Conservation (phyloP, 2,797 vertebrate species). For the Rhinatrema bivittatum region DNA sequence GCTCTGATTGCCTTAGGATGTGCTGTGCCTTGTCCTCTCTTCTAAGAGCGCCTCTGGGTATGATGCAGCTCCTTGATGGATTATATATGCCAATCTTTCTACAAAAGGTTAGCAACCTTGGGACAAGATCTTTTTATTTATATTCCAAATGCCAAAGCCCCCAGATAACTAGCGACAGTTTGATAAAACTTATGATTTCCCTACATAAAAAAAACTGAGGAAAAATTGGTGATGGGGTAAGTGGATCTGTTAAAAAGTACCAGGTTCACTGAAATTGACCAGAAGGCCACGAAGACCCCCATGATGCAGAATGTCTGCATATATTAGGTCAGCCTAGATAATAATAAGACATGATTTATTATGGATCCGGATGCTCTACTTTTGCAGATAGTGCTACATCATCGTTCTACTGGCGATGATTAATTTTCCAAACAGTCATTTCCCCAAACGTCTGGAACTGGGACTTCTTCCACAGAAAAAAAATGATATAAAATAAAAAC, state of each 20-base stretch:
- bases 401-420: not conserved
- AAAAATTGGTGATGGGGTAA: not conserved
- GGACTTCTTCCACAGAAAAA: not conserved
- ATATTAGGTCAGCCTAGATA: fast-evolving
- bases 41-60: slow-evolving; percentile 3
- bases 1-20: not conserved
- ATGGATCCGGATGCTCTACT: not conserved
- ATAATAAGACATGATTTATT: not conserved
- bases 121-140: no score
- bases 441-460: not conserved
- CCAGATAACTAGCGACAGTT: not conserved
- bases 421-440: not conserved
- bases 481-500: no score
- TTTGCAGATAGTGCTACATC: not conserved
- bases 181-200: not conserved
- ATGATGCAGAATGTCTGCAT: not conserved
- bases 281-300: no score
- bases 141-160: no score
- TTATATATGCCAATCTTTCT: slow-evolving; percentile 1
- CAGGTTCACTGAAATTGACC: no score
- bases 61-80: slow-evolving; percentile 11
- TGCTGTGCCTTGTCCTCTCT: slow-evolving; percentile 13
- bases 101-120: not conserved
- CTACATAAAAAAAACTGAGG: not conserved
- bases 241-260: no score